phyloP scores from a whole-genome alignment of 2,888 invertebrate genomes.

The Rhyacophila evoluta region DNA sequence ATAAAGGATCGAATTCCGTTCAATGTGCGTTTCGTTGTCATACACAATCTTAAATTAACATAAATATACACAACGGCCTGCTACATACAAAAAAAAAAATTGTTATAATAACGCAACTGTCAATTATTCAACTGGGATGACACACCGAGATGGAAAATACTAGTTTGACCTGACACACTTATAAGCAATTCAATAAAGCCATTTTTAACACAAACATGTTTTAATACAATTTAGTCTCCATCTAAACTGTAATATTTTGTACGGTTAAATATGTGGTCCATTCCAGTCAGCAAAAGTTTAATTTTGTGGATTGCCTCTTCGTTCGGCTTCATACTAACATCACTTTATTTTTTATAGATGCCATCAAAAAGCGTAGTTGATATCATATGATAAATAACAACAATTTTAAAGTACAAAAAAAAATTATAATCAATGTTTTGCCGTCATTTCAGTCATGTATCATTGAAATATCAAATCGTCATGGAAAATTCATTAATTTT shows the following conservation, averaged over 20 bases:
- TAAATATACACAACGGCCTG: conserved; percentile 16
- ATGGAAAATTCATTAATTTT: neutral
- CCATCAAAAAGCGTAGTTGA: neutral
- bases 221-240: no score
- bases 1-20: neutral
- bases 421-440: neutral
- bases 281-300: no score
- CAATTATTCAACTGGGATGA: neutral
- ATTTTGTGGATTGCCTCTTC: neutral
- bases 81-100: neutral
- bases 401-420: neutral
- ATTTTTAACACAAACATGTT: no score
- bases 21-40: conserved; percentile 33
- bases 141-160: no score
- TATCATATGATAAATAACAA: neutral
- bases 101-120: neutral
- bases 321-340: neutral
- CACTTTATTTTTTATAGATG: neutral
- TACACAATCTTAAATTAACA: neutral
- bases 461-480: neutral
- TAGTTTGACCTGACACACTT: no score
- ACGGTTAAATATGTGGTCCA: no score
- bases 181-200: no score
- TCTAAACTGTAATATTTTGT: no score
- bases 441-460: conserved; percentile 10